These are phyloP conservation scores for Piezodorus guildinii DNA, from an alignment of 1,140 invertebrate species.

Conservation along the genomic window DNA sequence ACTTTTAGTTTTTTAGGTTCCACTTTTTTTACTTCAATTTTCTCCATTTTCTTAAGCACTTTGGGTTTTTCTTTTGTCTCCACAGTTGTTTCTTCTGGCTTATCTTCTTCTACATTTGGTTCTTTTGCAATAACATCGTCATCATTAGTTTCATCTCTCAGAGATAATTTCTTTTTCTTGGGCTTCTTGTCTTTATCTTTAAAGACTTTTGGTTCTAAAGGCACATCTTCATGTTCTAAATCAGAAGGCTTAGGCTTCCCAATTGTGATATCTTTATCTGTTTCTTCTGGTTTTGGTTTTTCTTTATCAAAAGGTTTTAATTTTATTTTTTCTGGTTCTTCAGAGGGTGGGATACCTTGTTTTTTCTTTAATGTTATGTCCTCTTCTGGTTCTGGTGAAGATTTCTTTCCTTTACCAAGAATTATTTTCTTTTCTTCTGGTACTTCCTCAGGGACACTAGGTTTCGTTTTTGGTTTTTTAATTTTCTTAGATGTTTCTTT, in stretches of 20 bases:
- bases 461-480: constrained; percentile 21
- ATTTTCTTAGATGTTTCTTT: constrained; percentile 27
- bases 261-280: constrained; percentile 22
- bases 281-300: constrained; percentile 29
- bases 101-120: constrained; percentile 11
- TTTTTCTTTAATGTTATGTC: constrained; percentile 25
- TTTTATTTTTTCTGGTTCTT: constrained; percentile 17
- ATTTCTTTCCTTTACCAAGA: constrained; percentile 26
- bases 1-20: constrained; percentile 29
- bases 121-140: constrained; percentile 25
- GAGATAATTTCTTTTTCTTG: constrained; percentile 25
- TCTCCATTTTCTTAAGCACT: constrained; percentile 34
- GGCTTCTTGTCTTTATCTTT: constrained; percentile 21
- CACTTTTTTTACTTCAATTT: constrained; percentile 23
- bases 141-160: background rate
- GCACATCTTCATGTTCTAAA: constrained; percentile 6
- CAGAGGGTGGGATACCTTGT: constrained; percentile 16
- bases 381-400: constrained; percentile 18
- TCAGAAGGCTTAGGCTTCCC: constrained; percentile 22
- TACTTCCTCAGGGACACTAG: constrained; percentile 10
- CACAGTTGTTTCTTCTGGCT: constrained; percentile 27
- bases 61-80: constrained; percentile 21
- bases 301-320: constrained; percentile 26
- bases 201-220: constrained; percentile 22
- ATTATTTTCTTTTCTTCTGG: constrained; percentile 25